Conservation (phyloP, 53 echinoderm and acorn worm genomes). For the Patiria pectinifera region DNA sequence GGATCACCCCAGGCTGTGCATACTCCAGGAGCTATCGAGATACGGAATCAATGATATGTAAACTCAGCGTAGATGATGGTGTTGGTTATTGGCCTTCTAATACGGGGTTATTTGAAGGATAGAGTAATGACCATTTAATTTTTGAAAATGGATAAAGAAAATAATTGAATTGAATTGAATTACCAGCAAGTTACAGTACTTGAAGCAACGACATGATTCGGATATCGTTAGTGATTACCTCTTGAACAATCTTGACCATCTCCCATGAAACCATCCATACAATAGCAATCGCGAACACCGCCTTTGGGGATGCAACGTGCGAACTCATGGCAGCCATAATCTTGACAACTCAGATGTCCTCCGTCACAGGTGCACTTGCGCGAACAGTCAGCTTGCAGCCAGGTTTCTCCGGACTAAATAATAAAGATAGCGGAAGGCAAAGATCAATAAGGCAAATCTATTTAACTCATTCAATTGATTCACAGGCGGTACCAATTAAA, state of each 20-base stretch:
- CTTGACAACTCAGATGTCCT: conserved; percentile 47
- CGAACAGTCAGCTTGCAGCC: conserved; percentile 68
- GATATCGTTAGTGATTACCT: conserved; percentile 50
- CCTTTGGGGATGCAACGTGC: conserved; percentile 66
- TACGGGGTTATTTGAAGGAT: no score
- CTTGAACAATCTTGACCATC: conserved; percentile 77
- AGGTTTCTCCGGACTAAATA: conserved; percentile 70
- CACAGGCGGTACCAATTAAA: no score
- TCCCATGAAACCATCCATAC: conserved; percentile 75
- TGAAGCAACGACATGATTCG: neutral
- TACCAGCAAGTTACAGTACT: no score
- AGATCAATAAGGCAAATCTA: no score
- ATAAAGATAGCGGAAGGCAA: neutral
- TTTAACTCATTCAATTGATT: no score
- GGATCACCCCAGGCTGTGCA: conserved; percentile 88
- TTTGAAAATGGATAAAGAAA: no score
- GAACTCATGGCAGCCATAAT: conserved; percentile 61
- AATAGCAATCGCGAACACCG: conserved; percentile 84
- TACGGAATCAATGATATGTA: neutral
- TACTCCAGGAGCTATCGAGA: conserved; percentile 62
- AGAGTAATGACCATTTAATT: no score
- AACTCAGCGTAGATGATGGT: no score
- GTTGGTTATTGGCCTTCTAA: no score
- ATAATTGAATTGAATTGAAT: no score
- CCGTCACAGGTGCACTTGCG: conserved; percentile 66